Conservation (phyloP, 2,797 vertebrate genomes). For the Florisuga fusca region DNA sequence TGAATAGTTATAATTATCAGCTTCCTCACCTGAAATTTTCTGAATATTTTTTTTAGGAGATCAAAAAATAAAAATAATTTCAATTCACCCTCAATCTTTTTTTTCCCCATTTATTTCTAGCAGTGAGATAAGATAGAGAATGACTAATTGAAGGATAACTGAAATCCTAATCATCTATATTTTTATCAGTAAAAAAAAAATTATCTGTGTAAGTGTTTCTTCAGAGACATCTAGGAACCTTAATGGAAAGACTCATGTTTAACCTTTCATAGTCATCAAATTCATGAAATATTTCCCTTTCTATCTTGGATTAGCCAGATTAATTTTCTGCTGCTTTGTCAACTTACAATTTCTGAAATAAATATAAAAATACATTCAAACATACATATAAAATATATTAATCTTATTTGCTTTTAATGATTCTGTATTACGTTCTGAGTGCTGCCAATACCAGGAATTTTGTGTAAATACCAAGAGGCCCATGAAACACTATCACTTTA, state of each 20-base stretch:
- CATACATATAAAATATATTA: background rate
- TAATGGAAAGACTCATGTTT: background rate
- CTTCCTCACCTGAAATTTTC: background rate
- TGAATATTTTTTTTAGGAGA: background rate
- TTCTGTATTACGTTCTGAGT: background rate
- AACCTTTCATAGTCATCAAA: background rate
- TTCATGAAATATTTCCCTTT: background rate
- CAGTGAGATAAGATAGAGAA: background rate
- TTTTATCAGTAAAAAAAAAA: background rate
- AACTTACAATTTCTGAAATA: background rate
- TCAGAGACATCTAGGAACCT: background rate
- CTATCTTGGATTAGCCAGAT: background rate
- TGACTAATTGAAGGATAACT: background rate
- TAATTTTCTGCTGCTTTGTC: background rate
- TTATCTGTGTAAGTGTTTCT: background rate
- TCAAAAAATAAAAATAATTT: background rate
- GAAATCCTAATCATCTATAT: background rate
- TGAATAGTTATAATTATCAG: background rate
- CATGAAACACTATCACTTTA: conserved; percentile 28
- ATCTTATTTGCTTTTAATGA: background rate
- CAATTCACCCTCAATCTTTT: background rate
- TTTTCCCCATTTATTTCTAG: background rate
- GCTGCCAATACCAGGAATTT: background rate
- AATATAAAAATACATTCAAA: background rate
- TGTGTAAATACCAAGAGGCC: background rate